Percentiles rank a stretch among this genome's conserved stretches.
Evolutionary conservation across 2,797 vertebrate species (phyloP).

Genomic region (Vultur gryphus): DNA sequence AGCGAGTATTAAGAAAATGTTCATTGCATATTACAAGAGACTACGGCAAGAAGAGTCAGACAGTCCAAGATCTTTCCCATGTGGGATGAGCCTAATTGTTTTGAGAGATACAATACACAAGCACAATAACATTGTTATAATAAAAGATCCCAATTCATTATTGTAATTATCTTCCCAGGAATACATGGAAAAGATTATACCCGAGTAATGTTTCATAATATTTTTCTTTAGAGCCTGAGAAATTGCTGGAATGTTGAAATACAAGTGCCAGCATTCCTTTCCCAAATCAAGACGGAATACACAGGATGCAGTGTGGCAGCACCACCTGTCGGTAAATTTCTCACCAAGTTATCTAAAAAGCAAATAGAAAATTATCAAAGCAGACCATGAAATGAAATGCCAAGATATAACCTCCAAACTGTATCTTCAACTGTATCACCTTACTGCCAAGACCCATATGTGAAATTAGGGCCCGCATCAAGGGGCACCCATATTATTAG

Average conservation of each 20-base stretch:
- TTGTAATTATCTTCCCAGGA: neutral
- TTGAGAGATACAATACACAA: neutral
- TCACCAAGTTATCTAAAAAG: neutral
- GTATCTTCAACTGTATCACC: neutral
- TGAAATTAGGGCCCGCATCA: neutral
- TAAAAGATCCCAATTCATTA: neutral
- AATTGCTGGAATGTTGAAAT: neutral
- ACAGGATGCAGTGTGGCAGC: neutral
- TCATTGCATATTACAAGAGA: neutral
- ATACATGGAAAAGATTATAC: neutral
- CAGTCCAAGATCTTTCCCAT: neutral
- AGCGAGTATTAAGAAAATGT: neutral
- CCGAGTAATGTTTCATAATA: neutral
- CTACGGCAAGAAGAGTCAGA: neutral
- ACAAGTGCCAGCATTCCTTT: neutral
- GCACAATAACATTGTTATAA: neutral
- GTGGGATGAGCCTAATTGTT: neutral
- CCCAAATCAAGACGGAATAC: neutral
- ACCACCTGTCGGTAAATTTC: constrained; percentile 27
- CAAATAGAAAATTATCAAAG: neutral
- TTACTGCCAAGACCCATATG: neutral
- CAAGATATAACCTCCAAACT: neutral
- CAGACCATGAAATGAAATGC: neutral
- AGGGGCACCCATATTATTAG: neutral
- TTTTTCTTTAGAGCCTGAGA: constrained; percentile 13